Evolutionary conservation across 2,113 vertebrate species (phyloP).

Genomic region (Entelurus aequoreus): DNA sequence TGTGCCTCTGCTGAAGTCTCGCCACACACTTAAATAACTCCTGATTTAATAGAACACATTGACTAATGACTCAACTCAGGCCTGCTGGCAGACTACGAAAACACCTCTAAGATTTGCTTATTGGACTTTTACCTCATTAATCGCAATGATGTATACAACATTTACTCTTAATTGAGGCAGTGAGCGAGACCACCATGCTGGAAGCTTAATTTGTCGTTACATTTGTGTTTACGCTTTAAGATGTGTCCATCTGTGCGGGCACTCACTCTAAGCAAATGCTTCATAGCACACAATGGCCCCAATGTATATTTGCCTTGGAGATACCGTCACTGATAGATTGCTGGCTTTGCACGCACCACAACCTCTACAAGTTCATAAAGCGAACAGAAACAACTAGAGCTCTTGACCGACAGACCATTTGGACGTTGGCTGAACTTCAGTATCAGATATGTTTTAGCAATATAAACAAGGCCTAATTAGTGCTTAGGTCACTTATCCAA

Average conservation of each 20-base stretch:
- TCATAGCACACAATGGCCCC: neutral
- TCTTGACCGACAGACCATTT: too few relatives aligned
- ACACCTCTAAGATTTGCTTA: neutral
- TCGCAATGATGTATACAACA: conserved; percentile 10
- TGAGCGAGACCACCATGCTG: neutral
- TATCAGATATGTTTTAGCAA: too few relatives aligned
- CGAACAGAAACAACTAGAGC: neutral
- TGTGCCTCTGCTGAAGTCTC: too few relatives aligned
- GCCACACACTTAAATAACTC: too few relatives aligned
- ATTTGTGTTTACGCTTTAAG: neutral
- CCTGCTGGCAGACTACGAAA: too few relatives aligned
- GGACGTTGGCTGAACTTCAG: too few relatives aligned
- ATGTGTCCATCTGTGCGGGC: neutral
- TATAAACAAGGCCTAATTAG: too few relatives aligned
- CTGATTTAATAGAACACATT: too few relatives aligned
- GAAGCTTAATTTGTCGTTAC: conserved; percentile 8
- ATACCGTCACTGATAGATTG: neutral
- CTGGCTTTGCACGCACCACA: neutral
- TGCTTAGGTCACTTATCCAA: neutral
- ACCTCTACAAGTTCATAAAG: neutral
- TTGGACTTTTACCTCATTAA: neutral
- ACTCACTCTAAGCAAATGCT: neutral
- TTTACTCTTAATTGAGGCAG: conserved; percentile 31
- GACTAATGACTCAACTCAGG: too few relatives aligned
- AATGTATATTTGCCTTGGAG: conserved; percentile 35